These are phyloP conservation scores for Notechis scutatus DNA, from an alignment of 2,113 vertebrate genomes.

Conservation along the genomic window DNA sequence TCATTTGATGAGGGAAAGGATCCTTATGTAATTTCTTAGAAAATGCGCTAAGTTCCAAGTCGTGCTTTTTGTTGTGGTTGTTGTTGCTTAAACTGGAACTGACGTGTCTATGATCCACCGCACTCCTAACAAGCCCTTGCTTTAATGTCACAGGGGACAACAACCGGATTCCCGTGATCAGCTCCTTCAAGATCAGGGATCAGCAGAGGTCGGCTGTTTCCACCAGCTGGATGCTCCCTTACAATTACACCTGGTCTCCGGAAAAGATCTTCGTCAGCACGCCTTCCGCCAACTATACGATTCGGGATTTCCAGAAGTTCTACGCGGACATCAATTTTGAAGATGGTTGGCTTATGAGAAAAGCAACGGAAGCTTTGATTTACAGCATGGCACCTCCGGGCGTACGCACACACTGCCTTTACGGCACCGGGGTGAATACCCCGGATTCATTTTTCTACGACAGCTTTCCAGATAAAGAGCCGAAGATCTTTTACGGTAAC, in stretches of 20 bases:
- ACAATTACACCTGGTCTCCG: conserved; percentile 82
- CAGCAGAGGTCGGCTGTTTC: conserved; percentile 92
- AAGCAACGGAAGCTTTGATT: conserved; percentile 84
- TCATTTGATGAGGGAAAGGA: background rate
- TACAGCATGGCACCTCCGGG: conserved; percentile 73
- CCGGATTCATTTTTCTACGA: conserved; percentile 81
- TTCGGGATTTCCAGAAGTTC: conserved; percentile 81
- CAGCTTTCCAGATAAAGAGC: conserved; percentile 86
- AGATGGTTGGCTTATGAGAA: conserved; percentile 90
- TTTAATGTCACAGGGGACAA: conserved; percentile 81
- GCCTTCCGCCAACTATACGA: conserved; percentile 85
- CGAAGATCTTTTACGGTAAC: conserved; percentile 75
- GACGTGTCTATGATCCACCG: background rate
- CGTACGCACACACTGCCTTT: conserved; percentile 87
- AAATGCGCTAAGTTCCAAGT: background rate
- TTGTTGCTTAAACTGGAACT: background rate
- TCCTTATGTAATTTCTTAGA: background rate
- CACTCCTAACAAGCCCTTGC: background rate
- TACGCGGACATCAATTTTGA: conserved; percentile 84
- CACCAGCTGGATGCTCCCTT: conserved; percentile 91
- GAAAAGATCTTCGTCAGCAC: conserved; percentile 85
- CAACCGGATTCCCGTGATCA: conserved; percentile 90
- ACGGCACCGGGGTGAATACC: conserved; percentile 81
- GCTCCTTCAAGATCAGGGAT: conserved; percentile 85
- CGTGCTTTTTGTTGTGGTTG: background rate